A percentile compares a stretch with the other conserved stretches of the same genome.
phyloP scores from a whole-genome alignment of 1,140 invertebrate species.

The Trichomalopsis sarcophagae region DNA sequence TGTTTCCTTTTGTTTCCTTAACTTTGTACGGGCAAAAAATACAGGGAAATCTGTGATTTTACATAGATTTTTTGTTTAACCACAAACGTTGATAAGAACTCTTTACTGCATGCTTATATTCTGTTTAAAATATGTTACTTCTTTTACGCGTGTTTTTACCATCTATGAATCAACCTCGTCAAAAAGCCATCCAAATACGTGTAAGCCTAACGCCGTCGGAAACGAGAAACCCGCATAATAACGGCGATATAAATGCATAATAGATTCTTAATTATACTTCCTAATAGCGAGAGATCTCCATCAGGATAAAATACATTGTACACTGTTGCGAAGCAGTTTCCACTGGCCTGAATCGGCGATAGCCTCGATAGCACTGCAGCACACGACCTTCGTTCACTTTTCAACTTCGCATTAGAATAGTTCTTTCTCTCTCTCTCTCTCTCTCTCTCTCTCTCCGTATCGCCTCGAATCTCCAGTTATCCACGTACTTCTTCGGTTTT shows the following conservation, averaged over 20 bases:
- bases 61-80: too few species aligned
- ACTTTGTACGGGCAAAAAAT: too few species aligned
- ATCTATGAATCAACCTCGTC: not conserved
- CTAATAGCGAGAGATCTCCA: not conserved
- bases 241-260: not conserved
- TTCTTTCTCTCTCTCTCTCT: not conserved
- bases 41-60: too few species aligned
- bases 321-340: not conserved
- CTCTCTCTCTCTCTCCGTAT: not conserved
- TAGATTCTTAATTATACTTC: not conserved
- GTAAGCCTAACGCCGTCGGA: not conserved
- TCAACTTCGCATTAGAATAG: constrained; percentile 16
- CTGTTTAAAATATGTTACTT: too few species aligned
- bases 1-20: too few species aligned
- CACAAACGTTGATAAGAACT: too few species aligned
- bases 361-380: not conserved
- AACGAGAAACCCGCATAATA: too few species aligned
- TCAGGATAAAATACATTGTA: not conserved
- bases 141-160: too few species aligned
- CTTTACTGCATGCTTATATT: too few species aligned
- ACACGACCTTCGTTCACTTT: constrained; percentile 14
- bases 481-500: too few species aligned
- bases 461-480: not conserved
- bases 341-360: not conserved
- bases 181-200: not conserved